phyloP scores from a whole-genome alignment of 2,113 vertebrate genomes.

The Mormyrus lacerda region DNA sequence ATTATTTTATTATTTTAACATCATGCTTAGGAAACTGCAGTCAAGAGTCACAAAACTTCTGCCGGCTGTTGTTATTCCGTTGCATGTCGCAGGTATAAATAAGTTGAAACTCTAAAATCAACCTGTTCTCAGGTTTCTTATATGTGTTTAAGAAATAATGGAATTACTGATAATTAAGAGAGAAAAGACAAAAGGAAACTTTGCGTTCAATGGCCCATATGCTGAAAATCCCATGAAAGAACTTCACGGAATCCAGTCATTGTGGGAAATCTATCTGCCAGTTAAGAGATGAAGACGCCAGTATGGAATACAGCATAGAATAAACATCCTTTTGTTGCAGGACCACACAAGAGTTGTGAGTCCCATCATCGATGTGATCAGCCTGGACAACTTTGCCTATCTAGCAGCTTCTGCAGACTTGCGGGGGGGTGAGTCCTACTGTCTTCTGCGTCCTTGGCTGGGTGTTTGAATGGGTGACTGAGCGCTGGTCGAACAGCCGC shows the following conservation, averaged over 20 bases:
- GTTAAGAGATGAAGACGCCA: neutral
- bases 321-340: slow-evolving; percentile 49
- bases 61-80: neutral
- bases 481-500: neutral
- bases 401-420: slow-evolving; percentile 93
- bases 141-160: neutral
- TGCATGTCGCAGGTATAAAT: neutral
- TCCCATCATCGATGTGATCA: slow-evolving; percentile 99
- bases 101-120: neutral
- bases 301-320: neutral
- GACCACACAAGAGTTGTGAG: slow-evolving; percentile 93
- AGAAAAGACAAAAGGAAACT: neutral
- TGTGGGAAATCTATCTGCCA: neutral
- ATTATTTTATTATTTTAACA: neutral
- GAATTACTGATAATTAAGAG: neutral
- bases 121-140: neutral
- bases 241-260: neutral
- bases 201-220: neutral
- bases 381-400: slow-evolving; percentile 96
- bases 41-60: neutral
- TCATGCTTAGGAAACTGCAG: neutral
- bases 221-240: neutral
- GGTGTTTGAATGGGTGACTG: neutral
- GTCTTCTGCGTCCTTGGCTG: neutral
- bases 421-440: slow-evolving; percentile 76